Conservation (phyloP, 2,888 invertebrate genomes). For the Athalia cordata region DNA sequence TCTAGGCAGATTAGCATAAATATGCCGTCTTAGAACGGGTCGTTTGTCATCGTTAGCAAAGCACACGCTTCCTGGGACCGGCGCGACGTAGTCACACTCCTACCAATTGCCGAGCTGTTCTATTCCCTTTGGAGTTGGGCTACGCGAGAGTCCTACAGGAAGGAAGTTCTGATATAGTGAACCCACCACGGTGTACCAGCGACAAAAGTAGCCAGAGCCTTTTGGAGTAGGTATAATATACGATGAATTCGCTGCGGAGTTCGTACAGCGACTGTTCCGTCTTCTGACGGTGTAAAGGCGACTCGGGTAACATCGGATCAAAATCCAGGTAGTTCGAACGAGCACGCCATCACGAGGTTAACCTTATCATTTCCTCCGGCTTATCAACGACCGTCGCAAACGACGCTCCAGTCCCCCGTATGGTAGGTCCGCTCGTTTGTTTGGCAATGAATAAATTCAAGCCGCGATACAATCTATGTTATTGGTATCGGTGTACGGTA, state of each 20-base stretch:
- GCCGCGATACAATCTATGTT: conserved; percentile 53
- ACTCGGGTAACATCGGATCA: too few species aligned
- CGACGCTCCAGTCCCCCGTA: not conserved
- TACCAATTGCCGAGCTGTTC: conserved; percentile 66
- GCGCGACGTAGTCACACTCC: conserved; percentile 65
- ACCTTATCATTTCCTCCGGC: too few species aligned
- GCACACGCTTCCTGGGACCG: conserved; percentile 73
- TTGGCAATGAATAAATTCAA: conserved; percentile 41
- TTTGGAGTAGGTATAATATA: not conserved
- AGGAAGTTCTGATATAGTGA: conserved; percentile 68
- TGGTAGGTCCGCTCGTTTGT: conserved; percentile 21
- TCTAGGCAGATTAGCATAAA: conserved; percentile 71
- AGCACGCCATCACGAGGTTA: too few species aligned
- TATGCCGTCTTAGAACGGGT: conserved; percentile 72
- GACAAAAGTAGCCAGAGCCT: conserved; percentile 49
- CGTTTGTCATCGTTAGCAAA: conserved; percentile 74
- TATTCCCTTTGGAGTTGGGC: conserved; percentile 60
- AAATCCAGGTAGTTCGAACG: too few species aligned
- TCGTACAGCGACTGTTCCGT: conserved; percentile 12
- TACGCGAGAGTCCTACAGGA: conserved; percentile 63
- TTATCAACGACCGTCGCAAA: conserved; percentile 15
- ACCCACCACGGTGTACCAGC: conserved; percentile 50
- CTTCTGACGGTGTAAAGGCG: not conserved
- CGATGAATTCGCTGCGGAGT: conserved; percentile 18
- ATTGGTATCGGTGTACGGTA: conserved; percentile 59